Percentiles rank a stretch among this genome's conserved stretches.
Evolutionary conservation across 1,140 invertebrate genomes (phyloP).

Genomic region (Calycopis cecrops): DNA sequence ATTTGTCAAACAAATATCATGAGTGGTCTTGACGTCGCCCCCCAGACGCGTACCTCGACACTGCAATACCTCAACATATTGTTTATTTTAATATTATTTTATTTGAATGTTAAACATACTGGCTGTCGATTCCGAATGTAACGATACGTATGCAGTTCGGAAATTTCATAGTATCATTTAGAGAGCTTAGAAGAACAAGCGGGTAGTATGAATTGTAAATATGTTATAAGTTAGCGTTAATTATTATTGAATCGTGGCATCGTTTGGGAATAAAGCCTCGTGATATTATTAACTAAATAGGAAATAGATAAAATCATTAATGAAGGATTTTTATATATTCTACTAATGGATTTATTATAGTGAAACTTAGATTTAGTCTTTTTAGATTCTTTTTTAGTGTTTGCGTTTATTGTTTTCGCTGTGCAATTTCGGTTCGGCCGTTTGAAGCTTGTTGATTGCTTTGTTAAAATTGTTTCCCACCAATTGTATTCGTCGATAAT

Average conservation of each 20-base stretch:
- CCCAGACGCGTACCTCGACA: constrained; percentile 55
- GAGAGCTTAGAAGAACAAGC: constrained; percentile 65
- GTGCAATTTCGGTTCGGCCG: constrained; percentile 60
- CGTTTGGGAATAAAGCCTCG: constrained; percentile 64
- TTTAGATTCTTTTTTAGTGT: constrained; percentile 60
- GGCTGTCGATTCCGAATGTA: constrained; percentile 43
- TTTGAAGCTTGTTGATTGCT: constrained; percentile 53
- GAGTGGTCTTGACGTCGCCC: constrained; percentile 15
- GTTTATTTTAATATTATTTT: constrained; percentile 60
- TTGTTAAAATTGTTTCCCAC: constrained; percentile 49
- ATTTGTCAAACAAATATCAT: constrained; percentile 33
- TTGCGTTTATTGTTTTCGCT: constrained; percentile 71
- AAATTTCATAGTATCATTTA: constrained; percentile 48
- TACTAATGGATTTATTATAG: constrained; percentile 72
- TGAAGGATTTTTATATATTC: constrained; percentile 73
- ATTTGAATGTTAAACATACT: constrained; percentile 59
- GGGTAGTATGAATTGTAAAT: constrained; percentile 72
- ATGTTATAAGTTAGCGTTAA: constrained; percentile 63
- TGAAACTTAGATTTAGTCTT: constrained; percentile 66
- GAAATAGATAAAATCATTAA: constrained; percentile 71
- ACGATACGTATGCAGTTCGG: constrained; percentile 37
- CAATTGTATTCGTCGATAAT: constrained; percentile 46
- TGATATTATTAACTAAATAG: constrained; percentile 74
- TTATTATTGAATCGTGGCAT: constrained; percentile 61
- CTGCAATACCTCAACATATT: constrained; percentile 65